Conservation (phyloP, 2,797 vertebrate genomes). For the Taenioides sp. region DNA sequence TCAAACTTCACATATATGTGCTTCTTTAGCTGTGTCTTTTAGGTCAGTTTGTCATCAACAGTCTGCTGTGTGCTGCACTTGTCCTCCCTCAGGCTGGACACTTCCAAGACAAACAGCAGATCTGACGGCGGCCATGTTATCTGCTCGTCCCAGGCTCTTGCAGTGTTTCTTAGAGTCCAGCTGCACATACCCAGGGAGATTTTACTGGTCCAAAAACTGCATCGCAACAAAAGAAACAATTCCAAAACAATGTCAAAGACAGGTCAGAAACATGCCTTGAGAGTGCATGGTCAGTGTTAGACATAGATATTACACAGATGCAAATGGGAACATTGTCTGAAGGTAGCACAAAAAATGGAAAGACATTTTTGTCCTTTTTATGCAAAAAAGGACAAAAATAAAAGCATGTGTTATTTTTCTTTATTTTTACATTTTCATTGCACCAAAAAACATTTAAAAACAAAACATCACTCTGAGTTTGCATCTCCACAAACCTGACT, state of each 20-base stretch:
- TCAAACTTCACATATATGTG: constrained; percentile 27
- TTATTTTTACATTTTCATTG: too few species aligned
- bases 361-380: too few species aligned
- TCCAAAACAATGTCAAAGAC: not conserved
- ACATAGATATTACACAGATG: not conserved
- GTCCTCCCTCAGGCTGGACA: constrained; percentile 57
- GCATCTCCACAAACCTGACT: too few species aligned
- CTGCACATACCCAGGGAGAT: constrained; percentile 5
- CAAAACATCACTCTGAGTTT: too few species aligned
- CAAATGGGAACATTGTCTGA: not conserved
- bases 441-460: too few species aligned
- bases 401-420: too few species aligned
- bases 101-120: constrained; percentile 50
- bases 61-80: constrained; percentile 57
- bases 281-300: not conserved
- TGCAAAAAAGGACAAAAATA: too few species aligned
- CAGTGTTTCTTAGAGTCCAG: constrained; percentile 30
- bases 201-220: not conserved
- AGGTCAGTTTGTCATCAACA: constrained; percentile 62
- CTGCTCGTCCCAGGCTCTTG: constrained; percentile 19
- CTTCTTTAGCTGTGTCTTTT: constrained; percentile 50
- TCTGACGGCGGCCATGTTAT: constrained; percentile 65
- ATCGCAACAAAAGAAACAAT: not conserved
- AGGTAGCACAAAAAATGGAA: not conserved
- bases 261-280: not conserved